Conservation (phyloP, 2,888 invertebrate species). For the Flabesymbios commensalis region DNA sequence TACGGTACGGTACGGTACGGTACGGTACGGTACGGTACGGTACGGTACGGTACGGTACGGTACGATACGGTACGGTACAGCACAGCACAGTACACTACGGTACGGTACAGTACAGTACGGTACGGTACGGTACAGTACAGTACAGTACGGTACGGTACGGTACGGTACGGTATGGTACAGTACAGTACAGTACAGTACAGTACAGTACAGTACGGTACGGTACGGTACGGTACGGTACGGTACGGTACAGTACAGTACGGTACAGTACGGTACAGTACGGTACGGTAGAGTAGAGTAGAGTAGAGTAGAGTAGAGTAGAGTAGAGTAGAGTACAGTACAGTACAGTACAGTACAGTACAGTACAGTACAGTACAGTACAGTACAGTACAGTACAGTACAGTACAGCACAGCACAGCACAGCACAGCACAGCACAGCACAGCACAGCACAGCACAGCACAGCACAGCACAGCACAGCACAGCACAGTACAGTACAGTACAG, state of each 20-base stretch:
- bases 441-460: background rate
- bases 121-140: background rate
- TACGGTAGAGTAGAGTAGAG: background rate
- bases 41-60: background rate
- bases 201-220: background rate
- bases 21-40: background rate
- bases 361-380: slow-evolving; percentile 9
- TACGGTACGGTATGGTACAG: background rate
- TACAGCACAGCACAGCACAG: slow-evolving; percentile 3
- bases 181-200: background rate
- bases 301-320: slow-evolving; percentile 5
- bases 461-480: background rate
- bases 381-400: slow-evolving; percentile 12
- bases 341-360: background rate
- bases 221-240: background rate
- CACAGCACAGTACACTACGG: background rate
- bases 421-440: background rate
- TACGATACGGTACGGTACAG: background rate
- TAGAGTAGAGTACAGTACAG: slow-evolving; percentile 8
- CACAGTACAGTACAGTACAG: background rate
- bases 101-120: background rate
- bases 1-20: background rate
- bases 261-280: background rate
- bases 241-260: background rate
- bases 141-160: background rate